Evolutionary conservation across 1,140 invertebrate genomes (phyloP), one percentile per base, ranked within the genome.

Genomic region (Pinna nobilis): DNA sequence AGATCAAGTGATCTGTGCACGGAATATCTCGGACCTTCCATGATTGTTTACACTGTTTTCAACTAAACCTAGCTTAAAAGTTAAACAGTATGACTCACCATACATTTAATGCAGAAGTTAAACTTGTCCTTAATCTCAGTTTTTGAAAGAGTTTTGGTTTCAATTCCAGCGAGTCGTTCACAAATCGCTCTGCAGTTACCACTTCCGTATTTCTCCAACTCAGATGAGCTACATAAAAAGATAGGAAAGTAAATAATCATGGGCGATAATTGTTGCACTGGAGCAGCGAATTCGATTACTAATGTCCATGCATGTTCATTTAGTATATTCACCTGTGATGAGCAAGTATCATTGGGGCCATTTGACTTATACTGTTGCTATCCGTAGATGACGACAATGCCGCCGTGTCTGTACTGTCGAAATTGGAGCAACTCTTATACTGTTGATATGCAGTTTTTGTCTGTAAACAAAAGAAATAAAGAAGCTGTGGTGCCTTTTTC

Each of bases 201-300:
- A 3, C 37, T 63, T 5, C 72, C 72, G 49, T 55, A 74, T 25
- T 74, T 74, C 37, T 74, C 63, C 57, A 74, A 25, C 32, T 68
- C 47, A 30, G 47, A 28, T 53, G 63, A 61, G 28, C 72, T 74
- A 33, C 32, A n/a, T n/a, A n/a, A n/a, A n/a, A n/a, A n/a, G n/a
- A n/a, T n/a, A n/a, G n/a, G n/a, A n/a, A n/a, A n/a, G n/a, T n/a
- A n/a, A n/a, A n/a, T n/a, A n/a, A n/a, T n/a, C n/a, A n/a, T n/a
- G n/a, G n/a, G n/a, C n/a, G n/a, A n/a, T n/a, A n/a, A n/a, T n/a
- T n/a, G n/a, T n/a, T n/a, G n/a, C n/a, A n/a, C n/a, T n/a, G n/a
- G n/a, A n/a, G n/a, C n/a, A n/a, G n/a, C n/a, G n/a, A n/a, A n/a
- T n/a, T n/a, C n/a, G n/a, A n/a, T n/a, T n/a, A n/a, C n/a, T n/a